A percentile compares a stretch with the other conserved stretches of the same genome.
Conservation (phyloP, 2,888 invertebrate species). For the Oxytorus armatus region DNA sequence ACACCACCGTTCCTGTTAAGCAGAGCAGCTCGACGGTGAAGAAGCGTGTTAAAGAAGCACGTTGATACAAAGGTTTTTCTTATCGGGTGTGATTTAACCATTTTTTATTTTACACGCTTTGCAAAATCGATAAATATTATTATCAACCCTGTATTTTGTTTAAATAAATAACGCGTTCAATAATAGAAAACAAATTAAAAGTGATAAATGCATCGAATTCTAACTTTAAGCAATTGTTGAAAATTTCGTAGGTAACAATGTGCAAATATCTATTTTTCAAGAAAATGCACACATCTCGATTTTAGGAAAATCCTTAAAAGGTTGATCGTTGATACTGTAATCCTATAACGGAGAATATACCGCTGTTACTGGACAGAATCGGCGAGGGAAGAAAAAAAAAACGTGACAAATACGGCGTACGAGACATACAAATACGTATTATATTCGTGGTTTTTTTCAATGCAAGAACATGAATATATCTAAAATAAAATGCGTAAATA, state of each 20-base stretch:
- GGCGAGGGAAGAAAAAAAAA: conserved; percentile 40
- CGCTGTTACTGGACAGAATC: conserved; percentile 54
- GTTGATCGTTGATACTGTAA: background rate
- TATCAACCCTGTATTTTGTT: no score
- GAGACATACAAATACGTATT: conserved; percentile 48
- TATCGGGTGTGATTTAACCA: background rate
- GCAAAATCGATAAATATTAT: background rate
- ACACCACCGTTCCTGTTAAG: conserved; percentile 57
- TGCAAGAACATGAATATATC: conserved; percentile 27
- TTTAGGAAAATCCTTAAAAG: background rate
- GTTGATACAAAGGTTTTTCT: conserved; percentile 16
- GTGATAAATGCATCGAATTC: no score
- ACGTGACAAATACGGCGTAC: conserved; percentile 45
- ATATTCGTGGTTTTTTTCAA: conserved; percentile 42
- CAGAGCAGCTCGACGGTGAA: conserved; percentile 58
- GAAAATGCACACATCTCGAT: no score
- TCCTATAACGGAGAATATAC: background rate
- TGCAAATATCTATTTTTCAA: no score
- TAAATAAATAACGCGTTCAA: no score
- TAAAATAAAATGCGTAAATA: conserved; percentile 71
- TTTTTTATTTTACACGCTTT: background rate
- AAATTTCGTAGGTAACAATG: no score
- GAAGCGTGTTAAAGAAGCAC: conserved; percentile 62
- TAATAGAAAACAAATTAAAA: no score
- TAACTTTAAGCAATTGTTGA: no score